Conservation (phyloP, 2,113 vertebrate genomes). For the Pristiophorus japonicus region DNA sequence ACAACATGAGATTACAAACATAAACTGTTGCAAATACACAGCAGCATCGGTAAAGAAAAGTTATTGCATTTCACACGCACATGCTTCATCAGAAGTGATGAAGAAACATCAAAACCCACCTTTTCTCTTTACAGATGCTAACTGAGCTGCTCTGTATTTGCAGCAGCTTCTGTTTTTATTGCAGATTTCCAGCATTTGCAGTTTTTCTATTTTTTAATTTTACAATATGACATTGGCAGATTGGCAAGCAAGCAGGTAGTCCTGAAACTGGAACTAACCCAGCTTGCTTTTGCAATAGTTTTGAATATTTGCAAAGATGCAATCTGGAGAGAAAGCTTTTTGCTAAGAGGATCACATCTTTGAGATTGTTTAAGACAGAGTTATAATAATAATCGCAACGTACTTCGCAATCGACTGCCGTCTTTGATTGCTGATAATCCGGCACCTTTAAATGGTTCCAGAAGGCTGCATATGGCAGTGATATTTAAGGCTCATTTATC, state of each 20-base stretch:
- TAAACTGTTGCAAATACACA: not conserved
- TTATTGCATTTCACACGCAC: not conserved
- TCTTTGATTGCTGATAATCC: slow-evolving; percentile 4
- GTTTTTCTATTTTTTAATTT: not conserved
- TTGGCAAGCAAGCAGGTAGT: not conserved
- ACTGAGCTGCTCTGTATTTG: no score
- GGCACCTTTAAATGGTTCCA: not conserved
- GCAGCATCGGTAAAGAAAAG: not conserved
- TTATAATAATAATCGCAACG: not conserved
- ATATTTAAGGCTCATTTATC: slow-evolving; percentile 4
- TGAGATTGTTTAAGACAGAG: not conserved
- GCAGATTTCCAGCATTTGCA: not conserved
- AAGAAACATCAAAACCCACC: not conserved
- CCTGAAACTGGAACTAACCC: not conserved
- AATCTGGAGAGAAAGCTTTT: slow-evolving; percentile 18
- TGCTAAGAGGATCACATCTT: not conserved
- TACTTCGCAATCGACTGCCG: not conserved
- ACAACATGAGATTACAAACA: not conserved
- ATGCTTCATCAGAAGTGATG: not conserved
- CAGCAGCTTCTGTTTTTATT: not conserved
- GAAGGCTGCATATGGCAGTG: not conserved
- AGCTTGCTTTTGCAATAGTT: not conserved
- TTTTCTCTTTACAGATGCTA: not conserved
- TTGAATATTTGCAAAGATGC: not conserved
- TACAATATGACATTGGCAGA: not conserved